Evolutionary conservation across 64 coral and sea anemone species (phyloP), one percentile per base, ranked within the genome.

Genomic region (Montipora cactus): DNA sequence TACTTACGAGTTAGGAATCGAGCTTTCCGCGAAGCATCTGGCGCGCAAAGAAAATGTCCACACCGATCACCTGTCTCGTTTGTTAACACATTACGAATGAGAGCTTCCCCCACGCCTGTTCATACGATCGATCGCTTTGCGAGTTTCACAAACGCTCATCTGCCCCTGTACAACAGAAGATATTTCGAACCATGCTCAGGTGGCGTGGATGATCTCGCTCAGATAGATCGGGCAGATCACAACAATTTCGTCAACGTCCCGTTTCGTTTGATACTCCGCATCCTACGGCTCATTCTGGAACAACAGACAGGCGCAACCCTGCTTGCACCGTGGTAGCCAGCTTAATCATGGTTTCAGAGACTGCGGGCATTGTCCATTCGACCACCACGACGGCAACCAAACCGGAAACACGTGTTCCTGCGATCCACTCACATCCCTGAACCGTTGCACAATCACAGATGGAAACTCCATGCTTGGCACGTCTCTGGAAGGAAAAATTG

Each of bases 181-280:
- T 83, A 59, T 83, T 62, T 23, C 80, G 50, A 83, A 50, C 80
- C 53, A 20, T 18, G 52, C 61, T 59, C 80, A 12, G 5, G 51
- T 83, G 80, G 50, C 52, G 25, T 83, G 61, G 49, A 83, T 83
- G 80, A 53, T 62, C 80, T 83, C 80, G 25, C 52, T 23, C 80
- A 83, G 61, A 23, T 83, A 62, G 80, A 83, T 83, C 61, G 80
- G 80, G 80, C 80, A 62, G 7, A 21, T 4, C 80, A 83, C 80
- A 59, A 83, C 50, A 83, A 83, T 83, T 83, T 59, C 50, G 50
- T 83, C 51, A 59, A 83, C 25, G 51, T 23, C 22, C 22, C 22
- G 22, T 23, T 23, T 23, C 52, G 50, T 59, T 83, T 83, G 16
- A 19, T 83, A 62, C 52, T n/a, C 80, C 4, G 61, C 5, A 62